Conservation (phyloP, 2,888 invertebrate species). For the Hypercompe scribonia region DNA sequence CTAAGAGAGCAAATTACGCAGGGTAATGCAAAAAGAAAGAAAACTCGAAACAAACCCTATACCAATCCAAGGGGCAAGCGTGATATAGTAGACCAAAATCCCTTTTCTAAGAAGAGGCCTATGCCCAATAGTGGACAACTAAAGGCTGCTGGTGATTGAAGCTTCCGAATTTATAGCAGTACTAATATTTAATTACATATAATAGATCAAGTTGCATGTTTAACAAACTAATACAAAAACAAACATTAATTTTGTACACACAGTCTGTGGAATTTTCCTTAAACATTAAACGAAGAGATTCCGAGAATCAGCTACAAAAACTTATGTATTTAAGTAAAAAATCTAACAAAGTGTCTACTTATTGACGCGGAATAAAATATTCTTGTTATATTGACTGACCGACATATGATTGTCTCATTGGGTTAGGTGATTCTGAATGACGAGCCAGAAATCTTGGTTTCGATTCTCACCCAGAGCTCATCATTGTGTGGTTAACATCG, state of each 20-base stretch:
- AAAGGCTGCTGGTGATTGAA: too few species aligned
- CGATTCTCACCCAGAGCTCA: background rate
- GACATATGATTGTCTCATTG: background rate
- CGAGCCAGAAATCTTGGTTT: background rate
- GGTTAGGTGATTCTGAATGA: background rate
- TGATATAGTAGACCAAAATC: too few species aligned
- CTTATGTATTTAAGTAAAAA: slow-evolving; percentile 36
- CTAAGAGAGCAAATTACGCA: too few species aligned
- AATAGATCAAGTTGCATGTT: slow-evolving; percentile 24
- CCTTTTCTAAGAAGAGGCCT: too few species aligned
- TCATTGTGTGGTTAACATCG: background rate
- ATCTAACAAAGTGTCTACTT: background rate
- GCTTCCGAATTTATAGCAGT: background rate
- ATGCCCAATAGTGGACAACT: too few species aligned
- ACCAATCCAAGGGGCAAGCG: too few species aligned
- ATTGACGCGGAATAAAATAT: slow-evolving; percentile 9
- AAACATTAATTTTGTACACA: slow-evolving; percentile 30
- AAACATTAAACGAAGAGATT: slow-evolving; percentile 29
- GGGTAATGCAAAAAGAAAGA: too few species aligned
- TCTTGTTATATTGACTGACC: slow-evolving; percentile 17
- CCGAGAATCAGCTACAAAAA: slow-evolving; percentile 43
- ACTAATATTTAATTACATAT: background rate
- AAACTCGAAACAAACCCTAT: too few species aligned
- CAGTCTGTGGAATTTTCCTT: slow-evolving; percentile 38
- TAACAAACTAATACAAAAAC: slow-evolving; percentile 26